Base-by-base conservation (phyloP, 2,797 vertebrate genomes). In the Aviceda cuculoides region DNA sequence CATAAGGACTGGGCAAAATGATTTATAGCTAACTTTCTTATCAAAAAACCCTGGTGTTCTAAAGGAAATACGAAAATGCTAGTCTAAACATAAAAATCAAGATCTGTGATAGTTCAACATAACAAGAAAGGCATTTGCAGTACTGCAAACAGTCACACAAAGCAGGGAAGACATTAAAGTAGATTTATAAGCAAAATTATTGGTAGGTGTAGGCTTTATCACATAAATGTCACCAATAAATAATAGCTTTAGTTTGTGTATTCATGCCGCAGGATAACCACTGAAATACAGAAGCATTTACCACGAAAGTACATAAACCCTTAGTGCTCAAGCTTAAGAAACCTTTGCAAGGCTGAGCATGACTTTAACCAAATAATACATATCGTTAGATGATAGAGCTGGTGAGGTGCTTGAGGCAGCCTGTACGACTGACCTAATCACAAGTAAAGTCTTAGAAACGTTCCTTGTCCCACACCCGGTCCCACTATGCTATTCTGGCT, bases 161-260 rank as follows among this genome's bases (percentile, higher is more conserved):
- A 91, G 63, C 65, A 62, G 31, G 10, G 47, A 92, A 82, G 84
- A 84, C 67, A 77, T 79, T 95, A 91, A 90, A 95, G 95, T 24
- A 92, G 86, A 96, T 87, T 89, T 95, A 87, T 94, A 95, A 90
- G 88, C 79, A 93, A 94, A 97, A 97, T 90, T 90, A 94, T 72
- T 93, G 62, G 59, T 91, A 95, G 84, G 93, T 13, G 11, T 86
- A 82, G 70, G 73, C 42, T 78, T 97, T 87, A 87, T 91, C 66
- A 95, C 79, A 93, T 94, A 96, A 95, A 89, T 70, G 79, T 90
- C 89, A 95, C 82, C 31, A 72, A 55, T 89, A 94, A 94, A 75
- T 79, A 95, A 91, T 35, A 93, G 89, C 42, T 65, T 78, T 83
- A 77, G 86, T 83, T 95, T 87, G 85, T 90, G 55, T 61, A 72